These are phyloP conservation scores for Ephydatia muelleri DNA, from an alignment of 37 sponge, comb jelly and placozoan genomes.

Conservation along the genomic window DNA sequence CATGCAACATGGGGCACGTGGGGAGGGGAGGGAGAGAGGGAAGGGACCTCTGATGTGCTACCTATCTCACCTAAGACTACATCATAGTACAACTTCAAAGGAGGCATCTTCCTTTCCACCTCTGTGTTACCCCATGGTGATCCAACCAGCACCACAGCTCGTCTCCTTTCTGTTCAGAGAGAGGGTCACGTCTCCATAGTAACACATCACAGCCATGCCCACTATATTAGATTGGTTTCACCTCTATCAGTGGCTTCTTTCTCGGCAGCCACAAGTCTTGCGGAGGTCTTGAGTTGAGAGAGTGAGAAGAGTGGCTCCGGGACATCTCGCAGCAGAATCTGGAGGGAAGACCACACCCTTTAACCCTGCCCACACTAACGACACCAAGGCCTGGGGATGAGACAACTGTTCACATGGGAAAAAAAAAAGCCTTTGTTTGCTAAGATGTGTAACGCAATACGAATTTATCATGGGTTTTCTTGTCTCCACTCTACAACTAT, in stretches of 20 bases:
- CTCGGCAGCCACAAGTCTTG: constrained; percentile 81
- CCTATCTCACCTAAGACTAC: constrained; percentile 57
- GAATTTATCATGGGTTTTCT: too few relatives aligned
- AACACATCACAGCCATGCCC: neutral
- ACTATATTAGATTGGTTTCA: neutral
- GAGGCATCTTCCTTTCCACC: constrained; percentile 70
- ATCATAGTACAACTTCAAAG: constrained; percentile 89
- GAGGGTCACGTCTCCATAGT: neutral
- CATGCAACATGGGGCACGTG: too few relatives aligned
- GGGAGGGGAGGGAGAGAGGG: too few relatives aligned
- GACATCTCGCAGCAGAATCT: constrained; percentile 81
- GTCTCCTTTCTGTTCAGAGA: constrained; percentile 28
- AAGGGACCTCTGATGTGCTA: too few relatives aligned
- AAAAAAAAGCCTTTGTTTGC: too few relatives aligned
- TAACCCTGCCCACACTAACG: too few relatives aligned
- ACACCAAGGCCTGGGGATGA: too few relatives aligned
- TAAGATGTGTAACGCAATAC: too few relatives aligned
- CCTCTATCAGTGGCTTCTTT: constrained; percentile 56
- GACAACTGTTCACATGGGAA: too few relatives aligned
- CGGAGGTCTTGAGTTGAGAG: constrained; percentile 44
- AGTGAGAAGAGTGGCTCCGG: constrained; percentile 64
- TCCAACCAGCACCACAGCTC: constrained; percentile 43
- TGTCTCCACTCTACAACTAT: too few relatives aligned
- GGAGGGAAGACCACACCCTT: neutral
- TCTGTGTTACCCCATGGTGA: constrained; percentile 68